These are phyloP conservation scores for Rhabdomys dilectus DNA, from an alignment of 2,113 vertebrate genomes.

Conservation along the genomic window DNA sequence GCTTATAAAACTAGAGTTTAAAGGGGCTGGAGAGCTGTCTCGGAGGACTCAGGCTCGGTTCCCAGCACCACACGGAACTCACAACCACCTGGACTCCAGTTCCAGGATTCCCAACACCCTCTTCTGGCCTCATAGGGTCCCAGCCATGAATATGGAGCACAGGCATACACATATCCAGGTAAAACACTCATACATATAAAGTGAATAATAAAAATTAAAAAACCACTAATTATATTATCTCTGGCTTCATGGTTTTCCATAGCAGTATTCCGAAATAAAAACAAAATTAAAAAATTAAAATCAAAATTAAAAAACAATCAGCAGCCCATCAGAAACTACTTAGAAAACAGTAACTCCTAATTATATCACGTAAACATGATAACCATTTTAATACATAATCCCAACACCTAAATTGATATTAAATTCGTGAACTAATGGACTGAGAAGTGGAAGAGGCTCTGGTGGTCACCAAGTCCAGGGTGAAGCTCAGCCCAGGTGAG, in stretches of 20 bases:
- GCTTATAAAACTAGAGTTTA: conserved; percentile 4
- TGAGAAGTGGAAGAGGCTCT: background rate
- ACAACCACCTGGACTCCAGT: background rate
- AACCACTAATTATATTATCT: background rate
- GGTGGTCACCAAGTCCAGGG: background rate
- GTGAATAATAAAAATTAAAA: background rate
- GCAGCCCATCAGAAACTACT: conserved; percentile 42
- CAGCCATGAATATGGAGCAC: background rate
- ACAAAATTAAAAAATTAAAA: no score
- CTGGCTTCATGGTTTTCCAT: conserved; percentile 46
- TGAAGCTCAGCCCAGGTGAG: background rate
- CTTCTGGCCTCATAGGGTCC: background rate
- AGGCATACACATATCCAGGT: background rate
- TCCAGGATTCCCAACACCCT: background rate
- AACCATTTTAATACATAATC: background rate
- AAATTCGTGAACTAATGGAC: background rate
- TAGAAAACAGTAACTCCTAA: conserved; percentile 34
- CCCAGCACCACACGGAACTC: background rate
- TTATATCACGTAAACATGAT: background rate
- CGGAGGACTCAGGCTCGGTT: background rate
- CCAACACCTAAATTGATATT: conserved; percentile 8
- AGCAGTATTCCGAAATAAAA: conserved; percentile 38
- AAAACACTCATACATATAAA: background rate
- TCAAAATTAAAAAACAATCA: conserved; percentile 29
- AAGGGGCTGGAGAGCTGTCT: background rate